Conservation (phyloP, 2,797 vertebrate species). For the Onychomys torridus region DNA sequence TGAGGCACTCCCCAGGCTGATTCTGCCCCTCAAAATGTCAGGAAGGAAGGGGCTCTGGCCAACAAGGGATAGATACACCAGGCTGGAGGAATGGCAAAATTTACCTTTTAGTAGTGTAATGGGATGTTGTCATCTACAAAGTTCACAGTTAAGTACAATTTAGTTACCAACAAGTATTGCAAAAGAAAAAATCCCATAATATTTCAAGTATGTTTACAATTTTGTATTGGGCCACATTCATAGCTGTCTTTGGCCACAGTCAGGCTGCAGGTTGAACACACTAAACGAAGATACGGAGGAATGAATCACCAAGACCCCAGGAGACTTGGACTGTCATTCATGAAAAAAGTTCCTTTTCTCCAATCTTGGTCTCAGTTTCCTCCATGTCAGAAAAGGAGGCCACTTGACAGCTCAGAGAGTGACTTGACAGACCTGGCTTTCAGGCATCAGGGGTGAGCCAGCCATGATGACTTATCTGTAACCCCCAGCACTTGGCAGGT, state of each 20-base stretch:
- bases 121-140: background rate
- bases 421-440: background rate
- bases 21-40: background rate
- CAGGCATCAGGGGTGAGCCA: background rate
- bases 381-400: background rate
- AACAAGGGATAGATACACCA: fast-evolving
- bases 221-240: background rate
- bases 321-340: background rate
- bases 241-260: background rate
- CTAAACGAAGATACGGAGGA: background rate
- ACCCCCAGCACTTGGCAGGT: background rate
- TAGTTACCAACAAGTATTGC: background rate
- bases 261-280: background rate
- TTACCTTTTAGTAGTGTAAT: background rate
- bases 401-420: background rate
- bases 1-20: background rate
- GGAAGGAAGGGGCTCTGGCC: background rate
- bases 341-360: background rate
- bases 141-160: background rate
- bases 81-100: background rate
- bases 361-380: conserved; percentile 15
- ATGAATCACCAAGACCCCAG: background rate
- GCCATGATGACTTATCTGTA: background rate
- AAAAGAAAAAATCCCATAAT: background rate
- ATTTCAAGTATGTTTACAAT: background rate